These are phyloP conservation scores for Micromys minutus DNA, from an alignment of 2,113 vertebrate species.

Conservation along the genomic window DNA sequence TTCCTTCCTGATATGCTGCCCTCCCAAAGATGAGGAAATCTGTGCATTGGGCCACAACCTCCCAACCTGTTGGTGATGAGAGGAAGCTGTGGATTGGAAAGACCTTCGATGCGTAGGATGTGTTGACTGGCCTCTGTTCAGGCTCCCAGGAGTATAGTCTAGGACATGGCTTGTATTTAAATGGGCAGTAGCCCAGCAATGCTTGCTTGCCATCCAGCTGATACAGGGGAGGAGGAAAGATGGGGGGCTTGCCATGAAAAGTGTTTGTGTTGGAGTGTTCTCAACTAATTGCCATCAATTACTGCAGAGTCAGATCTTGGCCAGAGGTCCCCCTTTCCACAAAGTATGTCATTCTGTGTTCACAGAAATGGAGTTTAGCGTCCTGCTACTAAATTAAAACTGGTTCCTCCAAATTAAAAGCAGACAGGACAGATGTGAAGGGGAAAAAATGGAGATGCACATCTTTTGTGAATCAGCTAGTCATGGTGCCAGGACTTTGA, in stretches of 20 bases:
- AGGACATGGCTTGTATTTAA: slow-evolving; percentile 60
- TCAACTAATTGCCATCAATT: slow-evolving; percentile 83
- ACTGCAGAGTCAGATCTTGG: slow-evolving; percentile 84
- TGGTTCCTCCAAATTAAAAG: slow-evolving; percentile 88
- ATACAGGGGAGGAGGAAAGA: slow-evolving; percentile 55
- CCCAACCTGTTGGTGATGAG: not conserved
- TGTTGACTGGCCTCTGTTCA: not conserved
- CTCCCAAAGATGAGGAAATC: slow-evolving; percentile 74
- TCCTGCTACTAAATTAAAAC: slow-evolving; percentile 85
- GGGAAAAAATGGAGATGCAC: slow-evolving; percentile 81
- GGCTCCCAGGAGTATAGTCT: not conserved
- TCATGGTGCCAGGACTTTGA: slow-evolving; percentile 84
- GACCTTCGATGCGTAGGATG: not conserved
- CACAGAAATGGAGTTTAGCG: slow-evolving; percentile 83
- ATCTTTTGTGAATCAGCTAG: slow-evolving; percentile 87
- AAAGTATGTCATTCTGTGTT: slow-evolving; percentile 87
- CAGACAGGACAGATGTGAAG: slow-evolving; percentile 88
- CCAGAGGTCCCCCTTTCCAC: slow-evolving; percentile 80
- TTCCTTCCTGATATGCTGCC: slow-evolving; percentile 67
- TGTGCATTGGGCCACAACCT: slow-evolving; percentile 26
- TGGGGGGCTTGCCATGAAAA: slow-evolving; percentile 68
- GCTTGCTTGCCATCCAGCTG: slow-evolving; percentile 65
- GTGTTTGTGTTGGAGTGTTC: slow-evolving; percentile 67
- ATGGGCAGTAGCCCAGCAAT: slow-evolving; percentile 14
- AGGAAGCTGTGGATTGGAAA: not conserved